Percentiles rank a stretch among this genome's conserved stretches.
Evolutionary conservation across 2,113 vertebrate genomes (phyloP).

Genomic region (Lampris incognitus): DNA sequence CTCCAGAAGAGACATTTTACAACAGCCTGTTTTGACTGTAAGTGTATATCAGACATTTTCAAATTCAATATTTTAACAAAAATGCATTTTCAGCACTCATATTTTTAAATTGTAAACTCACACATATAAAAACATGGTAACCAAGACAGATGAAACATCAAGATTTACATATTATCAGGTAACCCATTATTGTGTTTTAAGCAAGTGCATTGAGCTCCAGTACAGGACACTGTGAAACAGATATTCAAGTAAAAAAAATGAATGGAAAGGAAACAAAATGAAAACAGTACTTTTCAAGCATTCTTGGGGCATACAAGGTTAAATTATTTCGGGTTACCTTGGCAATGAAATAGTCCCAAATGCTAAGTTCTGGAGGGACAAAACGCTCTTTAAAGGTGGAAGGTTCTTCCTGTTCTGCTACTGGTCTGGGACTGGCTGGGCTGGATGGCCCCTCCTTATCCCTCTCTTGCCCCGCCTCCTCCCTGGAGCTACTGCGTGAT

Average conservation of each 20-base stretch:
- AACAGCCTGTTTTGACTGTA: too few relatives aligned
- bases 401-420: constrained; percentile 80
- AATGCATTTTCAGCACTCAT: too few relatives aligned
- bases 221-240: not conserved
- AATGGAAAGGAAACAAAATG: not conserved
- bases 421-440: constrained; percentile 68
- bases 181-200: too few relatives aligned
- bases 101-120: too few relatives aligned
- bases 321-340: constrained; percentile 85
- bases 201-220: too few relatives aligned
- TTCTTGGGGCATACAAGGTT: not conserved
- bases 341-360: constrained; percentile 98
- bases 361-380: constrained; percentile 95
- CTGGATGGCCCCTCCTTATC: constrained; percentile 82
- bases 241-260: not conserved
- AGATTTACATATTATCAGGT: not conserved
- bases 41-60: too few relatives aligned
- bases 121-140: not conserved
- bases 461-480: constrained; percentile 74
- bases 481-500: constrained; percentile 84
- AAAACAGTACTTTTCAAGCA: not conserved
- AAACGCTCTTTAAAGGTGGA: constrained; percentile 88
- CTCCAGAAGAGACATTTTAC: too few relatives aligned
- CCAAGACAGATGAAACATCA: not conserved
- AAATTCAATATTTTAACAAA: too few relatives aligned